Evolutionary conservation across 2,888 invertebrate genomes (phyloP).

Genomic region (Phorcus lineatus): DNA sequence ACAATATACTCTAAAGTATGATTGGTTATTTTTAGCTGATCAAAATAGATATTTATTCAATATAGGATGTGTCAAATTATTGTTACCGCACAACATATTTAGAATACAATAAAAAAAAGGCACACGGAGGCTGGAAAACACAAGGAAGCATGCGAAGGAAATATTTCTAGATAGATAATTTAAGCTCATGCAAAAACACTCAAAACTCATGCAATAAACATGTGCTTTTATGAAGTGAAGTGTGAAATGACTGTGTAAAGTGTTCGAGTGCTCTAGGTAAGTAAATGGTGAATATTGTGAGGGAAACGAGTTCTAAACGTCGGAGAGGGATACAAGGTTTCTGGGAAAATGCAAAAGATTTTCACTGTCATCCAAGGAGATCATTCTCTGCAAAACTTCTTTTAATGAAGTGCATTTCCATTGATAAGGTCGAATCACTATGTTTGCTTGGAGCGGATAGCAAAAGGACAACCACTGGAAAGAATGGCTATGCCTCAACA

Average conservation of each 20-base stretch:
- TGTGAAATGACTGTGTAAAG: neutral
- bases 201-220: too few species aligned
- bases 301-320: neutral
- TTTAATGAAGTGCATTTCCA: neutral
- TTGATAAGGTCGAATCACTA: neutral
- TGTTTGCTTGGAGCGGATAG: neutral
- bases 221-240: too few species aligned
- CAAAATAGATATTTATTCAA: too few species aligned
- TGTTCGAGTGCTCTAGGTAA: neutral
- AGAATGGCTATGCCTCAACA: neutral
- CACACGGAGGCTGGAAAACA: too few species aligned
- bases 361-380: slow-evolving; percentile 15
- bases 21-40: too few species aligned
- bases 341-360: neutral
- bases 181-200: too few species aligned
- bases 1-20: too few species aligned
- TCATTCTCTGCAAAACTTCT: slow-evolving; percentile 2
- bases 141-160: too few species aligned
- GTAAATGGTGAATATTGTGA: slow-evolving; percentile 7
- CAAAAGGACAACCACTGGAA: slow-evolving; percentile 4
- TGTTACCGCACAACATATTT: too few species aligned
- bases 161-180: too few species aligned
- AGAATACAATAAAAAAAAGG: too few species aligned
- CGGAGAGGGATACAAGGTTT: neutral
- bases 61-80: too few species aligned